These are phyloP conservation scores for Scolanthus callimorphus DNA, from an alignment of 92 coral and sea anemone species.

Conservation along the genomic window DNA sequence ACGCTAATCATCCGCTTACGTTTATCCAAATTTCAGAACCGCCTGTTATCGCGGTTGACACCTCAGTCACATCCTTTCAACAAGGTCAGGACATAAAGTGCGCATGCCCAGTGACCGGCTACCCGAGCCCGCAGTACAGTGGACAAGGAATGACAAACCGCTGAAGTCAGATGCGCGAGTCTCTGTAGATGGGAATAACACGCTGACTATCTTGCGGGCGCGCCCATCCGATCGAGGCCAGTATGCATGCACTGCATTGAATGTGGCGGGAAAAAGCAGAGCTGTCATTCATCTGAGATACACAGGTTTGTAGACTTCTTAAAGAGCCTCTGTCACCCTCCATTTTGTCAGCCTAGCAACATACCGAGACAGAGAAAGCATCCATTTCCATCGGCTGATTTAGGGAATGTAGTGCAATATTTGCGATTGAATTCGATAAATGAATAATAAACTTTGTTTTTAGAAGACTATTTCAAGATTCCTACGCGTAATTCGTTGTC, in stretches of 20 bases:
- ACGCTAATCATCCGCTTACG: no score
- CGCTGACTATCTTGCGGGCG: conserved; percentile 53
- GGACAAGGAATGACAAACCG: conserved; percentile 58
- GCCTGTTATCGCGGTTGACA: conserved; percentile 45
- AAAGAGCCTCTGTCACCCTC: no score
- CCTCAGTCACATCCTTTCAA: conserved; percentile 43
- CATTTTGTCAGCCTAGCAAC: no score
- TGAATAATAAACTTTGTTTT: no score
- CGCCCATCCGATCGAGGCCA: conserved; percentile 62
- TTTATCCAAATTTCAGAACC: conserved; percentile 43
- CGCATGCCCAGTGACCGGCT: conserved; percentile 50
- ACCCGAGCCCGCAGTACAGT: conserved; percentile 58
- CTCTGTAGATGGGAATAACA: conserved; percentile 14
- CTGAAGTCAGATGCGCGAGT: conserved; percentile 27
- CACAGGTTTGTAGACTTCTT: no score
- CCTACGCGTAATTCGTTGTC: no score
- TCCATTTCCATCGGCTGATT: no score
- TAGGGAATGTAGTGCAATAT: no score
- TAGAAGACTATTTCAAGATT: no score
- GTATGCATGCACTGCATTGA: conserved; percentile 73
- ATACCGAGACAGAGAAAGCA: no score
- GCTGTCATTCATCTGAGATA: conserved; percentile 38
- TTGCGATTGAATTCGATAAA: no score
- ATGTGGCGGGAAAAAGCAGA: conserved; percentile 66
- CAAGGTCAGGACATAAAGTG: conserved; percentile 44